phyloP scores from a whole-genome alignment of 2,113 vertebrate species.

The Phodopus roborovskii region DNA sequence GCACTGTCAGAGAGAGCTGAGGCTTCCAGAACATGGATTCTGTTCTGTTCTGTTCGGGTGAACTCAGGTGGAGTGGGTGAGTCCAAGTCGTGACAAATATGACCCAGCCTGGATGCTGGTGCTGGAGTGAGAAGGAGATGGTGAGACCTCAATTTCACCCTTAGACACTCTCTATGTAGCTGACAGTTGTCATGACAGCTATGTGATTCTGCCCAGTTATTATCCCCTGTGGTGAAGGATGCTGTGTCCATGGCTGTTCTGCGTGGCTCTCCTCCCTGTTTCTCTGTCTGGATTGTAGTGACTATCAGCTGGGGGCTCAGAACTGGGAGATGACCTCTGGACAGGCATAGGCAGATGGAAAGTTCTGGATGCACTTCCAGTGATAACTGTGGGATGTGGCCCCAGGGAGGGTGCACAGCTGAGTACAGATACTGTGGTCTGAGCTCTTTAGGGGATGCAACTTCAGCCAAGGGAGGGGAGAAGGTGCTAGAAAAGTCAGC shows the following conservation, averaged over 20 bases:
- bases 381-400: accelerated
- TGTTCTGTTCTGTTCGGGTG: accelerated
- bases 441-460: not conserved
- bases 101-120: accelerated
- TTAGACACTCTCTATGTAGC: not conserved
- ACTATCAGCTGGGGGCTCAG: not conserved
- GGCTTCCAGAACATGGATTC: accelerated
- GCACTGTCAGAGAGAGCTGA: accelerated
- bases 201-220: accelerated
- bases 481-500: not conserved
- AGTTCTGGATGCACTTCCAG: not conserved
- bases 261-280: accelerated
- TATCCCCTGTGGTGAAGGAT: no score
- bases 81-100: accelerated
- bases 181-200: not conserved
- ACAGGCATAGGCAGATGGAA: not conserved
- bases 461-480: not conserved
- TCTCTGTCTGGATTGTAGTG: accelerated
- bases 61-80: not conserved
- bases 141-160: not conserved
- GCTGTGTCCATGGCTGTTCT: not conserved
- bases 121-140: accelerated
- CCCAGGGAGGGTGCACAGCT: accelerated
- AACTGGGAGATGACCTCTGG: not conserved
- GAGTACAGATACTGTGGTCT: not conserved